Percentiles rank a stretch among this genome's conserved stretches.
These are phyloP conservation scores for Diorhabda sublineata DNA, from an alignment of 1,140 invertebrate genomes.

Conservation along the genomic window DNA sequence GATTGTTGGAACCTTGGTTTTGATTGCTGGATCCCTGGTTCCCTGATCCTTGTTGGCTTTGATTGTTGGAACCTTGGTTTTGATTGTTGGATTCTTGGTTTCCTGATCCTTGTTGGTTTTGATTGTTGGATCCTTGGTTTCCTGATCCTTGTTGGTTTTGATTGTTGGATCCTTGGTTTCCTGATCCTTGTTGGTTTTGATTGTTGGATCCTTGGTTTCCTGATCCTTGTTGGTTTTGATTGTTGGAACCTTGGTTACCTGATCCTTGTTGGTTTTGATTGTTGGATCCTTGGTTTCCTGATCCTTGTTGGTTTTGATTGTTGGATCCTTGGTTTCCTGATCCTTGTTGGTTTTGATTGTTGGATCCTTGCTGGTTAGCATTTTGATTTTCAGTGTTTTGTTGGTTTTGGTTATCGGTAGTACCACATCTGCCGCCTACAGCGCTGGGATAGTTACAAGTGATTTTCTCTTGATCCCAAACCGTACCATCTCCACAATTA, in stretches of 20 bases:
- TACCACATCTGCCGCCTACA: constrained; percentile 28
- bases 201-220: constrained; percentile 8
- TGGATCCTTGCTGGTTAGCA: constrained; percentile 16
- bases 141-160: constrained; percentile 13
- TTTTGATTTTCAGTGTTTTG: constrained; percentile 15
- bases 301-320: constrained; percentile 15
- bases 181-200: constrained; percentile 30
- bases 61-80: constrained; percentile 5
- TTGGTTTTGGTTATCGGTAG: constrained; percentile 7
- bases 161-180: constrained; percentile 12
- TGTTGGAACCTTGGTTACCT: constrained; percentile 5
- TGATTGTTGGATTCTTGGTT: constrained; percentile 22
- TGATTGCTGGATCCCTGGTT: constrained; percentile 1
- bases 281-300: constrained; percentile 24
- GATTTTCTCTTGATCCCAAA: constrained; percentile 55
- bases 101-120: constrained; percentile 17
- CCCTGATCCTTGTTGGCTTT: constrained; percentile 7
- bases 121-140: constrained; percentile 26
- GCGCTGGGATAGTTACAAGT: constrained; percentile 59
- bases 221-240: constrained; percentile 6
- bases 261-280: constrained; percentile 21
- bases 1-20: constrained; percentile 6
- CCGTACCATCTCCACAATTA: constrained; percentile 60
- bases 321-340: too few species aligned
- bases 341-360: constrained; percentile 27